phyloP scores from a whole-genome alignment of 2,797 vertebrate genomes.

The Hephaestus fuliginosus region DNA sequence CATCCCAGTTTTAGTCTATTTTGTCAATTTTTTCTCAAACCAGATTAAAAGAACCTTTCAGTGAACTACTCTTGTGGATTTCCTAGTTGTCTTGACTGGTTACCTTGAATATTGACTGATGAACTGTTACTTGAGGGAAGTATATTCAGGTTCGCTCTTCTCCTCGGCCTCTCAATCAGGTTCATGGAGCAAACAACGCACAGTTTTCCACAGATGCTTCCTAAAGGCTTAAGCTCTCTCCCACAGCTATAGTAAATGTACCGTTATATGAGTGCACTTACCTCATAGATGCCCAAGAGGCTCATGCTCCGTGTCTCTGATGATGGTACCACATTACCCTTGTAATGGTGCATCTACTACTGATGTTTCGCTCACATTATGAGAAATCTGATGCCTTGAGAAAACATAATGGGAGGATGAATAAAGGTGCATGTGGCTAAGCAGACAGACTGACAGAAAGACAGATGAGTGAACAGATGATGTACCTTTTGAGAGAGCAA shows the following conservation, averaged over 20 bases:
- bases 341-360: slow-evolving; percentile 58
- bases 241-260: slow-evolving; percentile 44
- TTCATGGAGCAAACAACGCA: slow-evolving; percentile 8
- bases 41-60: background rate
- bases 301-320: slow-evolving; percentile 45
- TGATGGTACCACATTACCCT: slow-evolving; percentile 61
- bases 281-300: slow-evolving; percentile 30
- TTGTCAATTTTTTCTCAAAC: slow-evolving; percentile 4
- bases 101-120: background rate
- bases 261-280: slow-evolving; percentile 39
- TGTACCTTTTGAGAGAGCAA: slow-evolving; percentile 30
- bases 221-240: slow-evolving; percentile 34
- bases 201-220: slow-evolving; percentile 20
- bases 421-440: slow-evolving; percentile 32
- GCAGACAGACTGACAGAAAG: slow-evolving; percentile 37
- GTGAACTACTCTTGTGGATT: background rate
- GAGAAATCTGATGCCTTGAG: slow-evolving; percentile 38
- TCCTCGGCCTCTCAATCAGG: background rate
- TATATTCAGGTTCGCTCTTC: background rate
- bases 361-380: slow-evolving; percentile 33
- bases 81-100: background rate
- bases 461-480: slow-evolving; percentile 35
- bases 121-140: background rate
- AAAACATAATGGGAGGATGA: slow-evolving; percentile 54
- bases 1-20: background rate